Evolutionary conservation across 2,797 vertebrate genomes (phyloP).

Genomic region (Acropternis orthonyx): DNA sequence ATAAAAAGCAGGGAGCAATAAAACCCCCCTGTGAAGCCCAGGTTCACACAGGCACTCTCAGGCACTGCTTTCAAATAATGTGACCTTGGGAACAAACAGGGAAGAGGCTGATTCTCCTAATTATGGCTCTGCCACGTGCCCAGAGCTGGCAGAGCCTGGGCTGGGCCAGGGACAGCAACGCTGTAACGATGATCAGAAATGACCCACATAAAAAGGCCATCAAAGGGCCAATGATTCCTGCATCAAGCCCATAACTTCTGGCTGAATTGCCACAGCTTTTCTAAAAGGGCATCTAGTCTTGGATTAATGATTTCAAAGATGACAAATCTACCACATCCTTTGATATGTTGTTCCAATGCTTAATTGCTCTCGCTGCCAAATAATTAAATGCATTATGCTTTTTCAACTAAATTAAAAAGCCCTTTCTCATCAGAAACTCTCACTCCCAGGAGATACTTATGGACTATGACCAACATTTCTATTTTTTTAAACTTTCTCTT

Average conservation of each 20-base stretch:
- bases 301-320: neutral
- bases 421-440: neutral
- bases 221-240: neutral
- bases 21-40: neutral
- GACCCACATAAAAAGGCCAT: slow-evolving; percentile 19
- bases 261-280: neutral
- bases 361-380: slow-evolving; percentile 36
- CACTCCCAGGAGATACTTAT: neutral
- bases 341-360: neutral
- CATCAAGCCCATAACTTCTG: neutral
- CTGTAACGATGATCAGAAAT: neutral
- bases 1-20: neutral
- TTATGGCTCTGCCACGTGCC: neutral
- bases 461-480: neutral
- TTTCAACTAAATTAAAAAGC: slow-evolving; percentile 15
- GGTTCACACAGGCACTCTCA: neutral
- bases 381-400: slow-evolving; percentile 37
- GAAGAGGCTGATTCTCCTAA: neutral
- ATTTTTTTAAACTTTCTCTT: neutral
- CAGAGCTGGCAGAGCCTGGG: neutral
- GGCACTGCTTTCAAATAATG: neutral
- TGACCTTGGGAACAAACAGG: neutral
- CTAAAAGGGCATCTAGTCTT: slow-evolving; percentile 18
- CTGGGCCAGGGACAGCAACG: neutral
- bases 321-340: neutral